Percentiles rank a stretch among this genome's conserved stretches.
Evolutionary conservation across 2,888 invertebrate species (phyloP).

Genomic region (Drosophila ezoana): DNA sequence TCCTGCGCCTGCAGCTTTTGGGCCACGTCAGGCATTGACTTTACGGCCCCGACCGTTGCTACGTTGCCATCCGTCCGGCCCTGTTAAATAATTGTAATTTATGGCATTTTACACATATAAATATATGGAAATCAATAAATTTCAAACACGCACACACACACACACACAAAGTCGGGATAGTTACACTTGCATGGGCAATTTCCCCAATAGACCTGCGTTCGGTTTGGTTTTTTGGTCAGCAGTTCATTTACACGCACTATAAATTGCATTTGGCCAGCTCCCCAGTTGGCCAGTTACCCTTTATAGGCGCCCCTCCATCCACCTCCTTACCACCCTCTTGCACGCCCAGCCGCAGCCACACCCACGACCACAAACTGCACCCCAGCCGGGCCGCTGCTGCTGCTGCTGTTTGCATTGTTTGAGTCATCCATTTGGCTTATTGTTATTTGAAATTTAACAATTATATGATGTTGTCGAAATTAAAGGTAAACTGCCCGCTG

Average conservation of each 20-base stretch:
- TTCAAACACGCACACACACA: conserved; percentile 37
- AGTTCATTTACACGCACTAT: conserved; percentile 67
- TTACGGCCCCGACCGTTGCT: conserved; percentile 23
- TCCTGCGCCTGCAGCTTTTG: conserved; percentile 5
- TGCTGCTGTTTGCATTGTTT: not conserved
- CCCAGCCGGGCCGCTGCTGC: no score
- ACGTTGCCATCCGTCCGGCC: conserved; percentile 42
- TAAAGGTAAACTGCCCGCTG: conserved; percentile 32
- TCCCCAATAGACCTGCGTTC: conserved; percentile 54
- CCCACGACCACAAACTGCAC: no score
- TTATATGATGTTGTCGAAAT: conserved; percentile 69
- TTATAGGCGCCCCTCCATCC: not conserved
- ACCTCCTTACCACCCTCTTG: not conserved
- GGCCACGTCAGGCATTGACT: conserved; percentile 52
- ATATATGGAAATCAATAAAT: conserved; percentile 79
- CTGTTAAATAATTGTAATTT: conserved; percentile 80
- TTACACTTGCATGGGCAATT: conserved; percentile 36
- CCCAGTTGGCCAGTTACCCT: conserved; percentile 2
- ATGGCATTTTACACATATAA: conserved; percentile 79
- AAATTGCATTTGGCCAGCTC: conserved; percentile 58
- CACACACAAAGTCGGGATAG: conserved; percentile 1
- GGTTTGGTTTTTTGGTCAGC: conserved; percentile 64
- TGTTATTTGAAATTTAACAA: conserved; percentile 69
- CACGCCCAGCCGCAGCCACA: no score
- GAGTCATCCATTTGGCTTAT: conserved; percentile 43